phyloP scores from a whole-genome alignment of 2,113 vertebrate genomes.

The Pangasianodon hypophthalmus region DNA sequence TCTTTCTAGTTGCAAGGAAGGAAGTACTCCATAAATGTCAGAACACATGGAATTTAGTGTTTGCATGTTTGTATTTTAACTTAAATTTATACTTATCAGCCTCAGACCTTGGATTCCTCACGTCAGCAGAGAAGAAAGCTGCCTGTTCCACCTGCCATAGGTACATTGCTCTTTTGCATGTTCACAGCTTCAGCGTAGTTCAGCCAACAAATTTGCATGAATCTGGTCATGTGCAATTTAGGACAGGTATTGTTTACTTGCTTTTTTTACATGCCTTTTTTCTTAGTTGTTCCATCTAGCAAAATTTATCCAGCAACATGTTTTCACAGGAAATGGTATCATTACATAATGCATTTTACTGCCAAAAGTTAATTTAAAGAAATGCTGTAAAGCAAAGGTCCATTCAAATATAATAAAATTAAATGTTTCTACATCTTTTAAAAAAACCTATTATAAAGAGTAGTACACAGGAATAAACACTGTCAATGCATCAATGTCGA shows the following conservation, averaged over 20 bases:
- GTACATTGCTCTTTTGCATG: constrained; percentile 62
- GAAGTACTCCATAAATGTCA: neutral
- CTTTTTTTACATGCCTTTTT: neutral
- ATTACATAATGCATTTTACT: neutral
- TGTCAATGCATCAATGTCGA: too few relatives aligned
- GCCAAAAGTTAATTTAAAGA: neutral
- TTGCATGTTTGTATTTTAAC: constrained; percentile 2
- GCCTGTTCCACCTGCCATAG: constrained; percentile 88
- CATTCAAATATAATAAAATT: neutral
- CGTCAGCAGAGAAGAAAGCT: constrained; percentile 94
- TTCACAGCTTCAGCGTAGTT: neutral
- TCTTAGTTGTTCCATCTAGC: neutral
- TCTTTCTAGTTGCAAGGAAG: neutral
- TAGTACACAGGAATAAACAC: neutral
- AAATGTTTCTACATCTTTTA: neutral
- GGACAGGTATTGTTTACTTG: neutral
- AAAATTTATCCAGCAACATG: neutral
- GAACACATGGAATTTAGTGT: neutral
- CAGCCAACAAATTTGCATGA: neutral
- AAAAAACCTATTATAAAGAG: neutral
- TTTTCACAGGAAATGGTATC: neutral
- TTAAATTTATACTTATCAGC: constrained; percentile 67
- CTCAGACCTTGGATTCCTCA: constrained; percentile 91
- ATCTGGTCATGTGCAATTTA: neutral
- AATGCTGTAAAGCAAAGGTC: neutral